phyloP scores from a whole-genome alignment of 2,888 invertebrate genomes.

The Chromoteleia sp. region DNA sequence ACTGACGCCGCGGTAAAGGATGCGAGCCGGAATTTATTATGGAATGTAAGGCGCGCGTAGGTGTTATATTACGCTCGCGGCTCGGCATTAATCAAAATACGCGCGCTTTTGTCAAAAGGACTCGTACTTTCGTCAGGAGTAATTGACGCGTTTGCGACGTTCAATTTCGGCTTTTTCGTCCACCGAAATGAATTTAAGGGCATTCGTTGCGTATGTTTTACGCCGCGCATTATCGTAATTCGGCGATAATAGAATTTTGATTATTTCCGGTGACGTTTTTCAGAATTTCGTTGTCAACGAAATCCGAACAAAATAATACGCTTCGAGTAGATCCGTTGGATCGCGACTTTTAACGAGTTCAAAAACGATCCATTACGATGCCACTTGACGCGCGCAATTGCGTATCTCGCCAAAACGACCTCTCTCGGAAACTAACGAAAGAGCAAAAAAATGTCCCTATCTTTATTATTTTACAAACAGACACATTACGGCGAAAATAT shows the following conservation, averaged over 20 bases:
- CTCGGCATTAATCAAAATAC: conserved; percentile 36
- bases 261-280: too few relatives aligned
- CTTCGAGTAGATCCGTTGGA: background rate
- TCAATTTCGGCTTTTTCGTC: background rate
- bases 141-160: background rate
- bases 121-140: background rate
- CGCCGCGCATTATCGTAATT: too few relatives aligned
- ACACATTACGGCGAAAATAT: conserved; percentile 7
- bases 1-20: conserved; percentile 48
- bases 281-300: too few relatives aligned
- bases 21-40: conserved; percentile 51
- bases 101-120: conserved; percentile 6
- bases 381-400: conserved; percentile 17
- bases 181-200: too few relatives aligned
- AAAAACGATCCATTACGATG: conserved; percentile 34
- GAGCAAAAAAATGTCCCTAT: background rate
- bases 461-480: conserved; percentile 19
- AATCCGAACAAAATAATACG: background rate
- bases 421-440: conserved; percentile 18
- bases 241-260: too few relatives aligned
- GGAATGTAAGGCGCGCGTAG: conserved; percentile 19
- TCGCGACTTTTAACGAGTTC: background rate
- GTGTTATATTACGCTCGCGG: conserved; percentile 24
- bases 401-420: conserved; percentile 9
- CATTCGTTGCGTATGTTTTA: too few relatives aligned